Evolutionary conservation across 2,797 vertebrate genomes (phyloP).

Genomic region (Anableps anableps): DNA sequence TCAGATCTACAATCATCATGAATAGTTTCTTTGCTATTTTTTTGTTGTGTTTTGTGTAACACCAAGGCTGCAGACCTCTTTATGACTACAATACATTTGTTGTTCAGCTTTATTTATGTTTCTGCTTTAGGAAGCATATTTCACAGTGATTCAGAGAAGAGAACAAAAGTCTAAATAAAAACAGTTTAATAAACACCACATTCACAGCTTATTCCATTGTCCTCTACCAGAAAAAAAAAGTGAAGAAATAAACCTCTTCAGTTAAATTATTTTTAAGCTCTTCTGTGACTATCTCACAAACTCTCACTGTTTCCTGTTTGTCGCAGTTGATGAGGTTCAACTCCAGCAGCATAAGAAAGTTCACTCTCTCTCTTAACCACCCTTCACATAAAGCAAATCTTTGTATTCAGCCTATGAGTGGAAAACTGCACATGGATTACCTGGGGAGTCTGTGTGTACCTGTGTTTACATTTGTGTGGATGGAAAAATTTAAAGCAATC

Average conservation of each 20-base stretch:
- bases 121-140: background rate
- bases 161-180: background rate
- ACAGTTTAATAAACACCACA: background rate
- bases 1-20: conserved; percentile 21
- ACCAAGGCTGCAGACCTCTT: background rate
- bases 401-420: conserved; percentile 40
- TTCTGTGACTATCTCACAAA: conserved; percentile 17
- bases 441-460: background rate
- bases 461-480: background rate
- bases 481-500: conserved; percentile 13
- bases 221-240: background rate
- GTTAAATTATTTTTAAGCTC: background rate
- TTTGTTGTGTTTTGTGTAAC: conserved; percentile 19
- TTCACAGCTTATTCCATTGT: background rate
- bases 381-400: conserved; percentile 39
- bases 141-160: background rate
- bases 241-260: background rate
- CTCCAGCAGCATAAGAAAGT: conserved; percentile 3
- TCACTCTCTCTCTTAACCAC: conserved; percentile 25
- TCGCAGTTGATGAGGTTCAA: conserved; percentile 23
- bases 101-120: conserved; percentile 2
- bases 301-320: conserved; percentile 44
- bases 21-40: conserved; percentile 20
- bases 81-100: background rate
- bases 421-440: conserved; percentile 23